These are phyloP conservation scores for Ceriagrion tenellum DNA, from an alignment of 2,888 invertebrate species.

Conservation along the genomic window DNA sequence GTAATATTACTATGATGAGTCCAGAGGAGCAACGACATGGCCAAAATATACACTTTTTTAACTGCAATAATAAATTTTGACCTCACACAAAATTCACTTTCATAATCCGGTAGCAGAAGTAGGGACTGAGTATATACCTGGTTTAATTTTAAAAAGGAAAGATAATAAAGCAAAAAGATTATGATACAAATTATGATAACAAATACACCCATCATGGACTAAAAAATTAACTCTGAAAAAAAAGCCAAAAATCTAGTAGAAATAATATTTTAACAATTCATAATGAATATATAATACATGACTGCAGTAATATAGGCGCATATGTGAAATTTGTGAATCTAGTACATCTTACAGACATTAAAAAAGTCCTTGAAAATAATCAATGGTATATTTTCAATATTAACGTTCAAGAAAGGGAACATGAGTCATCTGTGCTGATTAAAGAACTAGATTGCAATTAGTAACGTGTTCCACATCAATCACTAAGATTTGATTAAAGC, in stretches of 20 bases:
- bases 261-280: background rate
- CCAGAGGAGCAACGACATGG: background rate
- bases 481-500: conserved; percentile 45
- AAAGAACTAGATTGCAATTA: background rate
- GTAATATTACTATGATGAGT: background rate
- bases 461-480: conserved; percentile 18
- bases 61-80: background rate
- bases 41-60: background rate
- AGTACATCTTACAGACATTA: background rate
- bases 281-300: background rate
- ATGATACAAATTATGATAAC: too few relatives aligned
- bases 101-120: background rate
- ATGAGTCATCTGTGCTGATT: background rate
- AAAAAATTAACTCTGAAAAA: background rate
- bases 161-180: background rate
- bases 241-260: background rate
- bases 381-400: background rate
- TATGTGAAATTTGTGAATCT: too few relatives aligned
- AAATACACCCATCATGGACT: background rate
- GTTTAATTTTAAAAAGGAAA: background rate
- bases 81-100: background rate
- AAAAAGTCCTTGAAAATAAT: background rate
- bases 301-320: background rate
- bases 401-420: background rate
- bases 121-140: background rate